Conservation (phyloP, 1,140 invertebrate species). For the Habropoda laboriosa region DNA sequence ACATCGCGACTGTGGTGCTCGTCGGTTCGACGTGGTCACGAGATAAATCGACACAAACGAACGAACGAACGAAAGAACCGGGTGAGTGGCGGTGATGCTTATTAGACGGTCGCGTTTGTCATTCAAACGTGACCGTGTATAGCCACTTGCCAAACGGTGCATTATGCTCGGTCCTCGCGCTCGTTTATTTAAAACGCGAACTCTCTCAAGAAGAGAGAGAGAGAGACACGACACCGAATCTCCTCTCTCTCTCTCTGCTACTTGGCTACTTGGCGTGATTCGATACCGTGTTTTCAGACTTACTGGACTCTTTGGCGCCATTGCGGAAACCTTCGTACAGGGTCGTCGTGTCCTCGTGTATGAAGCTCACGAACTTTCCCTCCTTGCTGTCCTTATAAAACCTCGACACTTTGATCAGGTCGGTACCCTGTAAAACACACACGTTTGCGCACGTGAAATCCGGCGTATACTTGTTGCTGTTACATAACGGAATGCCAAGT, state of each 20-base stretch:
- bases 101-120: conserved; percentile 39
- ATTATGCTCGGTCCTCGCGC: background rate
- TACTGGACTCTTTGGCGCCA: conserved; percentile 96
- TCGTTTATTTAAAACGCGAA: conserved; percentile 36
- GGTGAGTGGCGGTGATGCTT: background rate
- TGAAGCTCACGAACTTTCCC: conserved; percentile 92
- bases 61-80: no score
- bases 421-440: conserved; percentile 88
- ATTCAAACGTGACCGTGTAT: conserved; percentile 7
- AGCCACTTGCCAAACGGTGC: conserved; percentile 52
- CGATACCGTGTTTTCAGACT: conserved; percentile 75
- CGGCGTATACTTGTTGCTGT: conserved; percentile 2
- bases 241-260: no score
- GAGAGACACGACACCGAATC: background rate
- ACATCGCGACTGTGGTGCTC: conserved; percentile 36
- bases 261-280: no score
- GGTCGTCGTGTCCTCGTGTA: conserved; percentile 94
- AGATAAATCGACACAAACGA: background rate
- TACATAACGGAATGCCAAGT: conserved; percentile 60
- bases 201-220: no score
- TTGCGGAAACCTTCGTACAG: conserved; percentile 95
- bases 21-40: background rate
- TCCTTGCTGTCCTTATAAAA: conserved; percentile 96
- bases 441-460: conserved; percentile 42
- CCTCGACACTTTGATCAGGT: conserved; percentile 94